phyloP scores from a whole-genome alignment of 2,797 vertebrate genomes.

The Fistularia tabacaria region DNA sequence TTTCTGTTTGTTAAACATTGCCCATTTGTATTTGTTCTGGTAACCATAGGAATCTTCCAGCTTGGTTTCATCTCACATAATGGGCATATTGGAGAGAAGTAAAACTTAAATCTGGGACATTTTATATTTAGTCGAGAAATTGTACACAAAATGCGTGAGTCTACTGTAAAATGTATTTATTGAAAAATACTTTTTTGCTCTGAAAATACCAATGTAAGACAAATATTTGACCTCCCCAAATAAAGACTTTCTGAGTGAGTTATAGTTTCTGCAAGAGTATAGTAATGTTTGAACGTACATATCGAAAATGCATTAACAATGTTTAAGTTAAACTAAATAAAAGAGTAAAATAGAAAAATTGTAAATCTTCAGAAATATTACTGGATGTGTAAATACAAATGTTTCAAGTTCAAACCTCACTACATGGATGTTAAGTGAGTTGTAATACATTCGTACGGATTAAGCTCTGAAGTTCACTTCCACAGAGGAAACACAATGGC shows the following conservation, averaged over 20 bases:
- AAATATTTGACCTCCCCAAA: constrained; percentile 30
- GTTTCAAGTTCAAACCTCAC: constrained; percentile 30
- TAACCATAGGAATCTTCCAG: too few relatives aligned
- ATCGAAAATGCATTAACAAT: constrained; percentile 43
- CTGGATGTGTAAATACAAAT: constrained; percentile 11
- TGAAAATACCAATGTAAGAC: constrained; percentile 1
- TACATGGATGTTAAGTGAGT: constrained; percentile 5
- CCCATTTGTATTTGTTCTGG: too few relatives aligned
- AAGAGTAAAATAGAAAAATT: constrained; percentile 25
- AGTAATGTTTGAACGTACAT: constrained; percentile 9
- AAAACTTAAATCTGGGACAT: too few relatives aligned
- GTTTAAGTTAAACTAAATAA: constrained; percentile 44
- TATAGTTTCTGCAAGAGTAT: constrained; percentile 11
- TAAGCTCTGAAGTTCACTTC: neutral
- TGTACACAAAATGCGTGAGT: too few relatives aligned
- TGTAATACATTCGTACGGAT: constrained; percentile 28
- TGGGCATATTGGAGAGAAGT: too few relatives aligned
- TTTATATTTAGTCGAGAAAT: too few relatives aligned
- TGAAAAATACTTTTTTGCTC: too few relatives aligned
- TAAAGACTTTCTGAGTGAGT: neutral
- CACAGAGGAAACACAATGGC: too few relatives aligned
- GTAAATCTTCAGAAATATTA: constrained; percentile 16
- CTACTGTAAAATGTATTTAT: too few relatives aligned
- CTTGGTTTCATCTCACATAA: too few relatives aligned
- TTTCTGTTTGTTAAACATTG: too few relatives aligned